Evolutionary conservation across 2,113 vertebrate species (phyloP), one percentile per base, ranked within the genome.

Genomic region (Cettia cetti): DNA sequence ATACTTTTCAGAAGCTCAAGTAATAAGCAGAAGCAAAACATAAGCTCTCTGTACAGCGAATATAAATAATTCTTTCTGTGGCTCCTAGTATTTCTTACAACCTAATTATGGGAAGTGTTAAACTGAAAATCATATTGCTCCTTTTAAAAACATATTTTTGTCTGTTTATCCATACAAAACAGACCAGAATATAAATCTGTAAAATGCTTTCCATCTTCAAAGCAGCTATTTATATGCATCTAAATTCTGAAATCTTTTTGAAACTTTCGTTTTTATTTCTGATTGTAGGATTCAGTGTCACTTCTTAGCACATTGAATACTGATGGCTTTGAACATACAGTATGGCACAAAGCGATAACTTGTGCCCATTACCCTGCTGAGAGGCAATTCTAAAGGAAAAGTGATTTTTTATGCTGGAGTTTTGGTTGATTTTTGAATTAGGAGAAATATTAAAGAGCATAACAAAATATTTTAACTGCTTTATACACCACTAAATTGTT

Each of bases 171-270:
- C 22, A 0, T 72, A 72, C 50, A 76, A 54, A 81, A 75, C 64
- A 90, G 93, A 78, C 88, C 56, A 82, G 93, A 92, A 96, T 94
- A 86, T 92, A 94, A 90, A 94, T 96, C 78, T 93, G 61, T 80
- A 71, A 88, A 92, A 92, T 74, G 57, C 30, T 78, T 77, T 74
- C 66, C 42, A 45, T 74, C 92, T 95, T 95, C 92, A 95, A 94
- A 96, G 93, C 40, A 82, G 75, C 56, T 78, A 20, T 69, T 94
- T 93, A 47, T 94, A 81, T 69, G 84, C 53, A 92, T 96, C 53
- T 88, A 63, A 83, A 95, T 95, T 95, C 82, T 66, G 33, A 86
- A 88, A 89, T 90, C 77, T 96, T 92, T 96, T 87, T 88, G 60
- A 95, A 95, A 60, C 66, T 88, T 91, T 40, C 9, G 1, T 33